Base-by-base conservation (phyloP, 2,113 vertebrate species). In the Apaloderma vittatum region DNA sequence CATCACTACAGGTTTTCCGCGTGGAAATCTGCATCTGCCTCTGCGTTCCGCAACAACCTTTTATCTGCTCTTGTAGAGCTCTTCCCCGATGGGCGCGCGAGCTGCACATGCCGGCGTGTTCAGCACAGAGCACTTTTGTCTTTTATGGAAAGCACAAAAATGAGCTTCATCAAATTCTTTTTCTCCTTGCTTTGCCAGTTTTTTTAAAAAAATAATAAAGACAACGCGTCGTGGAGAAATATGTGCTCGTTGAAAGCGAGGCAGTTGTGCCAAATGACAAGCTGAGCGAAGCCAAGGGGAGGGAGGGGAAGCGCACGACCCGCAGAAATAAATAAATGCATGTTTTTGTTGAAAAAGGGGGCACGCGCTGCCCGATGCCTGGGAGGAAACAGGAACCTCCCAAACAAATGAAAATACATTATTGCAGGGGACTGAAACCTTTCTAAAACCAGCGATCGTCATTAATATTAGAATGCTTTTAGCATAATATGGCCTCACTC, bases 51-150 rank as follows among this genome's bases (percentile, higher is more conserved):
- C 58, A 7, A 7, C 62, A 34, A 77, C 77, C 91, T 73, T 61
- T 68, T 80, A 26, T 88, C 70, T 32, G 91, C 94, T 84, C 40
- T 71, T 59, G 94, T 71, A 63, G 91, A 23, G 87, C 67, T 67
- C 79, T 62, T 70, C 89, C 65, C 10, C 59, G 93, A 87, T 90
- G 88, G 51, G 73, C 94, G 87, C 70, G 27, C 65, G 52, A 59
- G 88, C 94, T 77, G 94, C 91, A 45, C 70, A 87, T 66, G 91
- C 94, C 24, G 63, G 80, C 68, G 91, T 88, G 84, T 94, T 45
- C 86, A 84, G 89, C 94, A 15, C 23, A 62, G 94, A 90, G 77
- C 91, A 63, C 94, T 95, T 40, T 84, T 63, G 95, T 92, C 96
- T 96, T 86, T 88, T 43, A 3, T 66, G 51, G 72, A 16, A 46